Evolutionary conservation across 2,797 vertebrate species (phyloP).

Genomic region (Glossophaga mutica): DNA sequence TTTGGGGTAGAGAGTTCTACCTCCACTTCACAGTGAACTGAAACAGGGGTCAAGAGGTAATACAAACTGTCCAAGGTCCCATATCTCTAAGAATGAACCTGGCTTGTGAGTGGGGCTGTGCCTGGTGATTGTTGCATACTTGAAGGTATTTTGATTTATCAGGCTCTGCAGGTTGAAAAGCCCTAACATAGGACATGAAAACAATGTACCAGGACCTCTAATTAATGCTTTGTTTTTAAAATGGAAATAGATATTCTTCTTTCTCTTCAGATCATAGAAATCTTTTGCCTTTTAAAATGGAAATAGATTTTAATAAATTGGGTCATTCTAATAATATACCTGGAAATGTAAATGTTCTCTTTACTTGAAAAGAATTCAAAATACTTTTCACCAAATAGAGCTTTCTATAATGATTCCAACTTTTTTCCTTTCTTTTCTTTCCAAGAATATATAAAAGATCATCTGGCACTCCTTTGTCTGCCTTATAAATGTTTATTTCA

Average conservation of each 20-base stretch:
- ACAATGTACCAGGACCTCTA: not conserved
- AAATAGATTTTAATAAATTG: not conserved
- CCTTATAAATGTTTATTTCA: conserved; percentile 18
- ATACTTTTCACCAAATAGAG: not conserved
- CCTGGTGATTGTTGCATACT: not conserved
- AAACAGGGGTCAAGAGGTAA: not conserved
- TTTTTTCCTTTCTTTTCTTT: not conserved
- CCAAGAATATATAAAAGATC: conserved; percentile 35
- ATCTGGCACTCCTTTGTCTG: not conserved
- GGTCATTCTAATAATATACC: not conserved
- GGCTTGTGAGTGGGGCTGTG: not conserved
- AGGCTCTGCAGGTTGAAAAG: not conserved
- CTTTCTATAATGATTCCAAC: not conserved
- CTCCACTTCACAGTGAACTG: not conserved
- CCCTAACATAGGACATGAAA: not conserved
- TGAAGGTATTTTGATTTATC: not conserved
- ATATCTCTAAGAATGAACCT: not conserved
- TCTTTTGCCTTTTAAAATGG: no score
- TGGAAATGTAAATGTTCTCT: not conserved
- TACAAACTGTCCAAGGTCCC: not conserved
- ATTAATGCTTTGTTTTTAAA: not conserved
- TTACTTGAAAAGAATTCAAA: conserved; percentile 16
- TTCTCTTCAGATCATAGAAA: no score
- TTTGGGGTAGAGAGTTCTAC: not conserved
- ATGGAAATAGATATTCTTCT: not conserved